These are phyloP conservation scores for Calidris pygmaea DNA, from an alignment of 2,113 vertebrate species.

Conservation along the genomic window DNA sequence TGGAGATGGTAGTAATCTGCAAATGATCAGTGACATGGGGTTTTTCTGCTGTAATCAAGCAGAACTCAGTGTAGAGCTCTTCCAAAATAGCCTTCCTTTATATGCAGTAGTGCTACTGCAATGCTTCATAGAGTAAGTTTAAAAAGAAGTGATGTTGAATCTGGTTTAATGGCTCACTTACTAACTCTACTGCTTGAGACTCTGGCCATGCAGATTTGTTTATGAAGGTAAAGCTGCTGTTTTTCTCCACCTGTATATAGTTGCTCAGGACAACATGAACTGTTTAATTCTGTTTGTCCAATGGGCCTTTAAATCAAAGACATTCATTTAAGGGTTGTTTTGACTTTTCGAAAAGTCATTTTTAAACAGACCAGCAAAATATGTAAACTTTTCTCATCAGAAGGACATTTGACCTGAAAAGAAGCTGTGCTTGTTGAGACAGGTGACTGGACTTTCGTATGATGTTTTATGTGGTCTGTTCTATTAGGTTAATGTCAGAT, in stretches of 20 bases:
- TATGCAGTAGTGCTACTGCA: background rate
- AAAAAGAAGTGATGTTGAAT: background rate
- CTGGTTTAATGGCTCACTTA: background rate
- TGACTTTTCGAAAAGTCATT: background rate
- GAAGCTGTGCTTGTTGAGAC: background rate
- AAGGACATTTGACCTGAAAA: conserved; percentile 12
- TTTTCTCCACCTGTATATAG: conserved; percentile 49
- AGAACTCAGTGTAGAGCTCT: background rate
- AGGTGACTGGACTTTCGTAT: background rate
- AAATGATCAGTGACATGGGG: background rate
- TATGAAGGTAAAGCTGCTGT: conserved; percentile 1
- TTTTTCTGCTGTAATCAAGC: background rate
- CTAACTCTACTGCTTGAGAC: background rate
- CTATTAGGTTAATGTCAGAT: background rate
- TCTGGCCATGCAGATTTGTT: background rate
- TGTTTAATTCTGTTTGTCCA: conserved; percentile 44
- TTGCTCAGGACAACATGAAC: background rate
- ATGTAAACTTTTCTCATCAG: conserved; percentile 45
- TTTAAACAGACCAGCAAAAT: conserved; percentile 41
- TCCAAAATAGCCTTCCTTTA: background rate
- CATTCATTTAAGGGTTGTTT: conserved; percentile 48
- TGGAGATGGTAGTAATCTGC: background rate
- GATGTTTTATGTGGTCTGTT: background rate
- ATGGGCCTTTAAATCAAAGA: background rate
- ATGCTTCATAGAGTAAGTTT: background rate